Percentiles rank a stretch among this genome's conserved stretches.
Evolutionary conservation across 2,113 vertebrate species (phyloP).

Genomic region (Emydocephalus ijimae): DNA sequence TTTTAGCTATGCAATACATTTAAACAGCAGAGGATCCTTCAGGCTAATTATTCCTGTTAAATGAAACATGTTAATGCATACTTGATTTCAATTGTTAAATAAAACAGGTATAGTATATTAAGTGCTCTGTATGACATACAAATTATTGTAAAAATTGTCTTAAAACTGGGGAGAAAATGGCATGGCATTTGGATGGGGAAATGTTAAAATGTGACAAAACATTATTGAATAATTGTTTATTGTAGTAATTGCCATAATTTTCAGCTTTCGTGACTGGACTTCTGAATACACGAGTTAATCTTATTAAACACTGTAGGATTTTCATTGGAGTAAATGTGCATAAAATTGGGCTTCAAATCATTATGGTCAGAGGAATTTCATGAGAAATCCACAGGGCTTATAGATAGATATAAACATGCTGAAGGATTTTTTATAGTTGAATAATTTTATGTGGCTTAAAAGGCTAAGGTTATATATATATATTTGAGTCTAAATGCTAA

Average conservation of each 20-base stretch:
- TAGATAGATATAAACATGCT: slow-evolving; percentile 66
- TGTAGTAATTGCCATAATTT: slow-evolving; percentile 60
- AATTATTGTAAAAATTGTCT: slow-evolving; percentile 74
- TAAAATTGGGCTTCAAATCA: neutral
- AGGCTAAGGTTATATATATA: slow-evolving; percentile 39
- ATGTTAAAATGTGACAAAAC: slow-evolving; percentile 73
- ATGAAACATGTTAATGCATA: slow-evolving; percentile 17
- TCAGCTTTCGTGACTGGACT: slow-evolving; percentile 49
- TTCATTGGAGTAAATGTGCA: neutral
- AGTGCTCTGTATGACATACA: slow-evolving; percentile 68
- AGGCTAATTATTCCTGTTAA: slow-evolving; percentile 27
- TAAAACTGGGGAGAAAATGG: slow-evolving; percentile 68
- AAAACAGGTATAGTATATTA: slow-evolving; percentile 59
- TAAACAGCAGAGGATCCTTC: slow-evolving; percentile 3
- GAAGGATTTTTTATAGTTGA: slow-evolving; percentile 62
- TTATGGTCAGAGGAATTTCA: slow-evolving; percentile 69
- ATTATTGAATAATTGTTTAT: slow-evolving; percentile 63
- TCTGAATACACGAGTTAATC: neutral
- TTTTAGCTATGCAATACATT: neutral
- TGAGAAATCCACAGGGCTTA: slow-evolving; percentile 65
- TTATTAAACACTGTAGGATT: neutral
- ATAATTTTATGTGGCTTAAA: slow-evolving; percentile 58
- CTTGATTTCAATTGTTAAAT: slow-evolving; percentile 59
- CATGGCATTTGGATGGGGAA: slow-evolving; percentile 74
- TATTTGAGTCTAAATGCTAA: slow-evolving; percentile 38